Base-by-base conservation (phyloP, 2,888 invertebrate species). In the Papilio demoleus region DNA sequence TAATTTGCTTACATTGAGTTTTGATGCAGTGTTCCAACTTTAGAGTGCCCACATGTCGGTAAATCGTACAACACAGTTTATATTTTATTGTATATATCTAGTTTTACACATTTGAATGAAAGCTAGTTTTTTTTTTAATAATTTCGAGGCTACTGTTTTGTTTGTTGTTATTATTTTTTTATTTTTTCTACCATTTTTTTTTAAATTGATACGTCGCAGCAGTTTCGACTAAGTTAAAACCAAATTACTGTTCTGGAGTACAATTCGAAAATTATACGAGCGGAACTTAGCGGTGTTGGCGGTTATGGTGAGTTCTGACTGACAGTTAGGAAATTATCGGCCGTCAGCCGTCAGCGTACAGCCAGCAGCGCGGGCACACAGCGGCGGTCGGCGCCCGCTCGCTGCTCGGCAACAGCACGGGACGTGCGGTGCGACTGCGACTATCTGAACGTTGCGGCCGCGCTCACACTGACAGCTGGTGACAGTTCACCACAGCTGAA, bases 271-370 rank as follows among this genome's bases (percentile, higher is more conserved):
- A 69, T 70, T 69, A 68, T 67, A 63, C 63, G 70, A 63, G 53
- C 66, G 72, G 71, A 70, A 70, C 73, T 68, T 66, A 70, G 68
- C 60, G 47, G 61, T 53, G 59, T 65, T 59, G 63, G 19, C 45
- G 45, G 17, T 17, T 17, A 59, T 60, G 59, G 64, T 50, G 58
- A 27, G 56, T 67, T 70, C 75, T 74, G 75, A 76, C 71, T 75
- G 88, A 84, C 88, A 84, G 77, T 77, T 81, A 77, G 87, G 88
- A 88, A 87, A 88, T 88, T 86, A 80, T 81, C 77, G 74, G 73
- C 79, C 73, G 36, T 40, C 40, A 40, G 60, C 40, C 12, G 38
- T 24, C 38, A 24, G 38, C 62, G 66, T 60, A 61, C 61, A 65
- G 56, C n/a, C 27, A 27, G 27, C 12, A n/a, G 27, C 17, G 8